Base-by-base conservation (phyloP, 2,888 invertebrate species). In the Synergus gifuensis region DNA sequence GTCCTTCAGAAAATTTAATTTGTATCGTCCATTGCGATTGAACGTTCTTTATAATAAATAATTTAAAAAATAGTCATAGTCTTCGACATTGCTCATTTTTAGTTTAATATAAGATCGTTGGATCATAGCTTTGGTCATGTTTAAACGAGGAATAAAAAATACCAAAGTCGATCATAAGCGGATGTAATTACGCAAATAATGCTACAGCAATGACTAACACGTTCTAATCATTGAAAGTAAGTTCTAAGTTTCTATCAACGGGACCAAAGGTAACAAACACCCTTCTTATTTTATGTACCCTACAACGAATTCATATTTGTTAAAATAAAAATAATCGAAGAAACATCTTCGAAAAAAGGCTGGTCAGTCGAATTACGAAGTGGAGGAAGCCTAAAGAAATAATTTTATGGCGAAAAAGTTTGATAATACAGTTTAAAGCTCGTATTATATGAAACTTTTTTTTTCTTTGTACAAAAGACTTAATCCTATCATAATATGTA, bases 231-330 rank as follows among this genome's bases (percentile, higher is more conserved):
- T 28, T 49, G 69, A 69, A 69, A 49, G 69, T 69, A 69, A 69
- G 46, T 28, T 69, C 49, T 69, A 69, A 46, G 73, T 54, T 73
- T 73, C 73, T 73, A 73, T 73, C 54, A 73, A 73, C 73, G 73
- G 73, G 54, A 54, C 49, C 73, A 54, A 73, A 73, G 73, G 49
- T 69, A 69, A 69, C 46, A 67, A 60, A 60, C n/a, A 22, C 22
- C 4, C 60, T 49, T 69, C 28, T 69, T 49, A 14, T 69, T 49
- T 49, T 69, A 49, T 69, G 69, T 49, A 69, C 14, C 22, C 14
- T 67, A 67, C 69, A 69, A 49, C 12, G 49, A 54, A 73, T 73
- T n/a, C 73, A 36, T 54, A 54, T 28, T 28, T 54, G 46, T 46
- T 67, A 16, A 69, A 46, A 63, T 22, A 62, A 62, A 16, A 64